phyloP scores from a whole-genome alignment of 2,113 vertebrate genomes.

The Tichodroma muraria region DNA sequence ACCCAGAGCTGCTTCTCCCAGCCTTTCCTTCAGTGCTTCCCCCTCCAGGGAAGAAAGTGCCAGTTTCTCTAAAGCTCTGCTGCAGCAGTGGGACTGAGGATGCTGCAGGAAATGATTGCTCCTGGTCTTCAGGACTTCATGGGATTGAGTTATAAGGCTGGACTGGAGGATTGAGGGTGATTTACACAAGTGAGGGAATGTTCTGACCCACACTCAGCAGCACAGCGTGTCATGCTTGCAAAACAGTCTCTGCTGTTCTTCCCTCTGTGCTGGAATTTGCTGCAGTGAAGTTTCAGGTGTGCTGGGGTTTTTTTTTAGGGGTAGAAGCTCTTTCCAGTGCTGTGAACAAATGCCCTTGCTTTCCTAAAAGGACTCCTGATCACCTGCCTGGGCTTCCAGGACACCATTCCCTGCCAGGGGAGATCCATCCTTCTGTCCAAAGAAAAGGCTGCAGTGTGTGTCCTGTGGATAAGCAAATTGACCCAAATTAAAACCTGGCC shows the following conservation, averaged over 20 bases:
- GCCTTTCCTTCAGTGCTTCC: not conserved
- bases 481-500: not conserved
- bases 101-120: not conserved
- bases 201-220: not conserved
- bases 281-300: not conserved
- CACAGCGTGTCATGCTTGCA: not conserved
- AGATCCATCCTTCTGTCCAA: not conserved
- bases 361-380: not conserved
- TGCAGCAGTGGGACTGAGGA: not conserved
- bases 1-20: not conserved
- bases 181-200: not conserved
- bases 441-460: not conserved
- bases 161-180: not conserved
- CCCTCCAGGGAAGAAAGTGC: conserved; percentile 23
- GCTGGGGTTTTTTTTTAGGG: not conserved
- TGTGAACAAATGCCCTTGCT: not conserved
- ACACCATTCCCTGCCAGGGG: not conserved
- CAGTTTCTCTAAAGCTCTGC: not conserved
- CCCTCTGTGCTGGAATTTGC: not conserved
- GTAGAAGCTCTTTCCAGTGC: not conserved
- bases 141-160: not conserved
- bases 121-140: not conserved
- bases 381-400: not conserved
- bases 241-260: not conserved
- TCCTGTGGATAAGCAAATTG: not conserved